Evolutionary conservation across 2,888 invertebrate genomes (phyloP).

Genomic region (Hirtodrosophila duncani): DNA sequence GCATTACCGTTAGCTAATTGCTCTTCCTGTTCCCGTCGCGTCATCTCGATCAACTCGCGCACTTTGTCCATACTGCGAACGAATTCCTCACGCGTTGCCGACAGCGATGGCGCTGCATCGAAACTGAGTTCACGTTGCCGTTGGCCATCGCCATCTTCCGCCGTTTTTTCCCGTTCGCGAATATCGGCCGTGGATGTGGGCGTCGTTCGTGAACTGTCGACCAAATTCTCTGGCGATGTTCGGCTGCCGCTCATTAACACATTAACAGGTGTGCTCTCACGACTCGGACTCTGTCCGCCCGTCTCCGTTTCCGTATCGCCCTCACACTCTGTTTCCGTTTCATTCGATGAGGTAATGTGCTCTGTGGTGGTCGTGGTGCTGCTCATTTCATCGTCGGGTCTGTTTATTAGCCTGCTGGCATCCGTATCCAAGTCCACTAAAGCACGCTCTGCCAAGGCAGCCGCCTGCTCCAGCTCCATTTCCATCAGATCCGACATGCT

Average conservation of each 20-base stretch:
- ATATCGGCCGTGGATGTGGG: slow-evolving; percentile 17
- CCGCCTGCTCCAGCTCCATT: slow-evolving; percentile 76
- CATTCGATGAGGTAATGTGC: slow-evolving; percentile 38
- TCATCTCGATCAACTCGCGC: slow-evolving; percentile 74
- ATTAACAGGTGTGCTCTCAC: slow-evolving; percentile 75
- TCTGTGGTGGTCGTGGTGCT: slow-evolving; percentile 46
- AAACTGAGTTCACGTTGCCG: slow-evolving; percentile 36
- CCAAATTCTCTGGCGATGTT: slow-evolving; percentile 40
- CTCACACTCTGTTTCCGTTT: slow-evolving; percentile 46
- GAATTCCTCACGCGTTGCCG: slow-evolving; percentile 63
- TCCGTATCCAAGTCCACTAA: slow-evolving; percentile 68
- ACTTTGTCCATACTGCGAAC: slow-evolving; percentile 75
- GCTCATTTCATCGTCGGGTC: slow-evolving; percentile 50
- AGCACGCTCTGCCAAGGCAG: slow-evolving; percentile 48
- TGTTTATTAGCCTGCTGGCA: slow-evolving; percentile 61
- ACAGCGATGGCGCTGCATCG: slow-evolving; percentile 56
- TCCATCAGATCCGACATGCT: slow-evolving; percentile 82
- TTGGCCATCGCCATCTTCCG: not conserved
- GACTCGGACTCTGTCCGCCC: no score
- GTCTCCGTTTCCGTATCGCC: slow-evolving; percentile 40
- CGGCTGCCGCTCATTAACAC: slow-evolving; percentile 27
- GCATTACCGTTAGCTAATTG: slow-evolving; percentile 4
- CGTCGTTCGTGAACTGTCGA: slow-evolving; percentile 35
- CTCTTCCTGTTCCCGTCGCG: slow-evolving; percentile 48
- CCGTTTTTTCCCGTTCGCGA: not conserved